phyloP scores from a whole-genome alignment of 2,888 invertebrate species.

The Heliconius hortense region DNA sequence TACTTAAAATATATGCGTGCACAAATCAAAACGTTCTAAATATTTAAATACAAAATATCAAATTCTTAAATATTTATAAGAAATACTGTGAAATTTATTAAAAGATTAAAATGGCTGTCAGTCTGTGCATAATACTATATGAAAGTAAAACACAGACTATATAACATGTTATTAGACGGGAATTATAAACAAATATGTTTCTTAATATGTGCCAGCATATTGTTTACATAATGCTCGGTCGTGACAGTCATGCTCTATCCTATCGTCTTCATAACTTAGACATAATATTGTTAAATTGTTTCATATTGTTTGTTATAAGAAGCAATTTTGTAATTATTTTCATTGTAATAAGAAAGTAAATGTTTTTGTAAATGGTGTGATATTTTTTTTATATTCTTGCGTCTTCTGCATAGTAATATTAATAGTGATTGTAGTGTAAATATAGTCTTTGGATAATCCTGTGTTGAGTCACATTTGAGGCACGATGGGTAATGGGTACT shows the following conservation, averaged over 20 bases:
- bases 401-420: too few species aligned
- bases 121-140: neutral
- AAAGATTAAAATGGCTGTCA: neutral
- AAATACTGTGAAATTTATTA: neutral
- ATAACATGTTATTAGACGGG: constrained; percentile 7
- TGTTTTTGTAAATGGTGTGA: too few species aligned
- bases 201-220: constrained; percentile 9
- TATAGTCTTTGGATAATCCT: too few species aligned
- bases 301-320: constrained; percentile 6
- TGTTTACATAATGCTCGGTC: constrained; percentile 22
- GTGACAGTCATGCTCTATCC: constrained; percentile 18
- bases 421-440: too few species aligned
- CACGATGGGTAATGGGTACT: too few species aligned
- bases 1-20: too few species aligned
- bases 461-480: too few species aligned
- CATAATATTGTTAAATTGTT: constrained; percentile 18
- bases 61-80: neutral
- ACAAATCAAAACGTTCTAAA: too few species aligned
- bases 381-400: too few species aligned
- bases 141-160: neutral
- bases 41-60: neutral
- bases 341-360: neutral
- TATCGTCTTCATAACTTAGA: constrained; percentile 9
- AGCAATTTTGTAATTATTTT: constrained; percentile 9
- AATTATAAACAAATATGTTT: constrained; percentile 19